Conservation (phyloP, 2,888 invertebrate genomes). For the Spodoptera littoralis region DNA sequence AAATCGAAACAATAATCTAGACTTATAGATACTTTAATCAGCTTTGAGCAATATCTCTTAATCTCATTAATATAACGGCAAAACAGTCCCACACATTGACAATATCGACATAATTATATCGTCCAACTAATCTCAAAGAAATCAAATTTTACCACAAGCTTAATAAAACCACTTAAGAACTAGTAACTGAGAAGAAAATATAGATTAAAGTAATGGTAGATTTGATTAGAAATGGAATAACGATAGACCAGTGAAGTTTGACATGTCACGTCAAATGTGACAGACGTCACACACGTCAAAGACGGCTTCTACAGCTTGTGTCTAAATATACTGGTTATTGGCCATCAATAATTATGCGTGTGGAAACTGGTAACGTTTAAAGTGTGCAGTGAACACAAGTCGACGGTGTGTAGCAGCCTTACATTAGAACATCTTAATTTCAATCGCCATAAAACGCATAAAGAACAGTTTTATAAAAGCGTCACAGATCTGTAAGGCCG, state of each 20-base stretch:
- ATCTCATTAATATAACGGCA: slow-evolving; percentile 15
- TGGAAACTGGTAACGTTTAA: slow-evolving; percentile 39
- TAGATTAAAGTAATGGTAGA: slow-evolving; percentile 28
- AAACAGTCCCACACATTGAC: slow-evolving; percentile 22
- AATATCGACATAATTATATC: slow-evolving; percentile 3
- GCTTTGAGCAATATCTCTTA: slow-evolving; percentile 14
- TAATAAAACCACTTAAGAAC: slow-evolving; percentile 26
- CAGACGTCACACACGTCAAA: slow-evolving; percentile 14
- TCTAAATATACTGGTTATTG: slow-evolving; percentile 8
- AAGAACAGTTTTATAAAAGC: slow-evolving; percentile 80
- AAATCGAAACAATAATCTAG: slow-evolving; percentile 6
- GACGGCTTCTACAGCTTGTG: neutral
- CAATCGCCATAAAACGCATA: slow-evolving; percentile 82
- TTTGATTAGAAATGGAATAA: slow-evolving; percentile 35
- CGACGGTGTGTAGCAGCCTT: slow-evolving; percentile 58
- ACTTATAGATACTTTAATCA: neutral
- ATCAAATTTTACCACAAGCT: slow-evolving; percentile 14
- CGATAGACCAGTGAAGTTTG: slow-evolving; percentile 13
- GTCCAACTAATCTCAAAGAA: slow-evolving; percentile 2
- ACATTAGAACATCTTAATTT: slow-evolving; percentile 84
- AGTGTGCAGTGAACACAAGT: slow-evolving; percentile 49
- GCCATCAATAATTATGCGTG: slow-evolving; percentile 32
- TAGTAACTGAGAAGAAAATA: slow-evolving; percentile 22
- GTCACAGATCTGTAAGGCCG: slow-evolving; percentile 62
- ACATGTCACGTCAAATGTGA: slow-evolving; percentile 11